These are phyloP conservation scores for Lacerta bilineata DNA, from an alignment of 2,797 vertebrate species.

Conservation along the genomic window DNA sequence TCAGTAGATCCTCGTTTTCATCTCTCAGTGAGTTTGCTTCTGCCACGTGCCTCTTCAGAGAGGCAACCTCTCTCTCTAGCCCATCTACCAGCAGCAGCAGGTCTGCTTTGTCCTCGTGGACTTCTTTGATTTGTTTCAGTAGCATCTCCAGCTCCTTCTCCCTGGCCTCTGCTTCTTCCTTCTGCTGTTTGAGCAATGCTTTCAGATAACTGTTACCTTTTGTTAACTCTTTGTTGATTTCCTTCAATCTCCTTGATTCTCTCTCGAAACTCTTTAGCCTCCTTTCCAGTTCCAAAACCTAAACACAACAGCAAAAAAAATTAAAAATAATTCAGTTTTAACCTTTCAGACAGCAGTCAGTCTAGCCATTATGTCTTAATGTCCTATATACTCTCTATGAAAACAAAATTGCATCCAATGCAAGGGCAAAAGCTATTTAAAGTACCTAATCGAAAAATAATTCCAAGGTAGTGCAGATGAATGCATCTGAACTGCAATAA, in stretches of 20 bases:
- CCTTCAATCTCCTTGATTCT: slow-evolving; percentile 81
- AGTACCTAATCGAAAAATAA: slow-evolving; percentile 73
- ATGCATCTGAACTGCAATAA: slow-evolving; percentile 76
- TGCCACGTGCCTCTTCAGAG: slow-evolving; percentile 79
- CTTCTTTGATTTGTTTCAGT: slow-evolving; percentile 78
- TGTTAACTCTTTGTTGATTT: slow-evolving; percentile 82
- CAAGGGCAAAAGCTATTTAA: slow-evolving; percentile 73
- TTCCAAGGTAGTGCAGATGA: slow-evolving; percentile 59
- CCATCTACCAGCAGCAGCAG: slow-evolving; percentile 79
- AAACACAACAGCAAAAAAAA: slow-evolving; percentile 61
- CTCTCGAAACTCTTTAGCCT: slow-evolving; percentile 72
- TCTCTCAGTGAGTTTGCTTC: slow-evolving; percentile 74
- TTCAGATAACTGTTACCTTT: slow-evolving; percentile 82
- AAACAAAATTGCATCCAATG: slow-evolving; percentile 64
- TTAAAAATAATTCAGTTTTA: slow-evolving; percentile 39
- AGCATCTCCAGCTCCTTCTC: slow-evolving; percentile 81
- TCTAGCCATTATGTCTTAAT: slow-evolving; percentile 43
- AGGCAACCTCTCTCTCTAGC: slow-evolving; percentile 79
- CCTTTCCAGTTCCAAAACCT: slow-evolving; percentile 78
- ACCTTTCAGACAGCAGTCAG: slow-evolving; percentile 40
- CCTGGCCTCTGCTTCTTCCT: slow-evolving; percentile 74
- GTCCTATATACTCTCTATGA: slow-evolving; percentile 54
- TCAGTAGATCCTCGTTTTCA: slow-evolving; percentile 79
- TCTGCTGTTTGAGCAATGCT: slow-evolving; percentile 79
- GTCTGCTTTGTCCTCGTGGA: slow-evolving; percentile 75